Base-by-base conservation (phyloP, 2,888 invertebrate genomes). In the Drosophila rellima region DNA sequence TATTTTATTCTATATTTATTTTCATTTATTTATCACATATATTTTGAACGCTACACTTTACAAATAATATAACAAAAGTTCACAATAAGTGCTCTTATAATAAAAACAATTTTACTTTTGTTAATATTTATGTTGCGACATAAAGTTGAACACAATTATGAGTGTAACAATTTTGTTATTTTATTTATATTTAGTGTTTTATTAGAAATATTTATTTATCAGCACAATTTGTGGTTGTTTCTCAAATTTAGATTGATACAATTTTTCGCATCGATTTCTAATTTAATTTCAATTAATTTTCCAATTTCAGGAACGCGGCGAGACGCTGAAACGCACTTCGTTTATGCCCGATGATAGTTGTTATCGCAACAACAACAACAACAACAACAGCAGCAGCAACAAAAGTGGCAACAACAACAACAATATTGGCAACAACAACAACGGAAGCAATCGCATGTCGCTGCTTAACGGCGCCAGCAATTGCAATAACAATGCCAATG, bases 291-390 rank as follows among this genome's bases (percentile, higher is more conserved):
- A 13, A 40, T 15, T 23, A n/a, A 7, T 44, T 26, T 18, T n/a
- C 23, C 42, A 45, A 62, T 74, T 76, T 5, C 70, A 92, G 92
- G 92, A 92, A 61, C 90, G 92, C 44, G 90, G 91, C 45, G 91
- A 92, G 65, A 92, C 91, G 18, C 81, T 92, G 26, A 90, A 89
- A 13, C 91, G 91, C 64, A 92, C 92, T 50, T 86, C 90, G 65
- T 89, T 92, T 61, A 92, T 91, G 91, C 90, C 91, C 65, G 92
- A 92, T 76, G 91, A 91, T 65, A 91, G 90, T 55, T 91, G 91
- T 65, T 89, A 88, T 84, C 91, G 92, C 35, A 89, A 91, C 35
- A 91, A 70, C 65, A 82, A 63, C 62, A 81, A 65, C 54, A 75
- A 50, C 54, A 82, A 57, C 45, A 80, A 40, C 64, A 77, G 37